Percentiles rank a stretch among this genome's conserved stretches.
Evolutionary conservation across 2,888 invertebrate species (phyloP).

Genomic region (Phaonia tiefii): DNA sequence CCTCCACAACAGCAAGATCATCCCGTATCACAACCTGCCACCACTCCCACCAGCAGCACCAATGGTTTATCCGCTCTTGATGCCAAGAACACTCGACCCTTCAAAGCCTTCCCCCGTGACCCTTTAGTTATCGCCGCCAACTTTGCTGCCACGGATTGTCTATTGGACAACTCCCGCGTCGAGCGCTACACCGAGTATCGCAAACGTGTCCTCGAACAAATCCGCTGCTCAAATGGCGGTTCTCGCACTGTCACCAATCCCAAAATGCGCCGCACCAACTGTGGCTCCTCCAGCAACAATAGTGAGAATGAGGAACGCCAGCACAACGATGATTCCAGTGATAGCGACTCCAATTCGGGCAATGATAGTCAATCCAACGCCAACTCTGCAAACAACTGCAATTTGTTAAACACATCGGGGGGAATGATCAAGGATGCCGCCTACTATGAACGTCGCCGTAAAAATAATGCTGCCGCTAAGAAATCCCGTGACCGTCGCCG

Average conservation of each 20-base stretch:
- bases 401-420: slow-evolving; percentile 62
- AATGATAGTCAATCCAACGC: slow-evolving; percentile 69
- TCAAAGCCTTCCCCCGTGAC: slow-evolving; percentile 88
- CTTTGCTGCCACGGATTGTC: slow-evolving; percentile 82
- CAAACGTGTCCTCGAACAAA: slow-evolving; percentile 84
- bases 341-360: slow-evolving; percentile 77
- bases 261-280: slow-evolving; percentile 85
- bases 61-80: slow-evolving; percentile 43
- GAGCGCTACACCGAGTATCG: slow-evolving; percentile 88
- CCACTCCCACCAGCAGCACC: slow-evolving; percentile 67
- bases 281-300: slow-evolving; percentile 73
- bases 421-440: slow-evolving; percentile 86
- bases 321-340: slow-evolving; percentile 77
- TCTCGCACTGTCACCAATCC: slow-evolving; percentile 83
- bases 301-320: slow-evolving; percentile 78
- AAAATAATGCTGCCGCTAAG: slow-evolving; percentile 97
- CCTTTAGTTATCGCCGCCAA: slow-evolving; percentile 83
- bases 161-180: slow-evolving; percentile 83
- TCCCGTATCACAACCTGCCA: slow-evolving; percentile 52
- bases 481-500: slow-evolving; percentile 94
- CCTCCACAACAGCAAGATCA: slow-evolving; percentile 69
- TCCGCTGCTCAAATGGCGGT: slow-evolving; percentile 84
- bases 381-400: background rate
- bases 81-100: slow-evolving; percentile 82
- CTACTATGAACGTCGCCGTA: slow-evolving; percentile 92